Percentiles rank a stretch among this genome's conserved stretches.
phyloP scores from a whole-genome alignment of 2,888 invertebrate genomes.

The Lamproptera curius region DNA sequence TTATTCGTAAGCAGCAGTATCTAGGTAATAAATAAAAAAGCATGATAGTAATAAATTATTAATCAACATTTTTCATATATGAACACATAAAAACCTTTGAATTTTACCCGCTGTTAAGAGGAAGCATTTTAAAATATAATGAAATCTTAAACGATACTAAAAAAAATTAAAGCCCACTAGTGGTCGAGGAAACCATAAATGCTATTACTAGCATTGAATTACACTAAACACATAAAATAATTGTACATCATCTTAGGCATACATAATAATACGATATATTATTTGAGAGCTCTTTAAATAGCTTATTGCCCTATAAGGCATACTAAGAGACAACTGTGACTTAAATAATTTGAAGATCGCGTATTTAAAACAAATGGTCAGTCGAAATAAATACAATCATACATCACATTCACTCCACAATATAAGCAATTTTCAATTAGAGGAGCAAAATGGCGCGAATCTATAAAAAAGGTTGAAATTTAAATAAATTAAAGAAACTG shows the following conservation, averaged over 20 bases:
- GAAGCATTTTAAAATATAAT: too few relatives aligned
- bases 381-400: conserved; percentile 54
- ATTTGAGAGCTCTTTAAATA: conserved; percentile 34
- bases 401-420: conserved; percentile 46
- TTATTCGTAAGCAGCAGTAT: neutral
- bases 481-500: too few relatives aligned
- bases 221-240: conserved; percentile 29
- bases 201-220: conserved; percentile 28
- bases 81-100: too few relatives aligned
- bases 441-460: neutral
- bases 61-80: too few relatives aligned
- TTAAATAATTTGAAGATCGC: conserved; percentile 34
- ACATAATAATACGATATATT: conserved; percentile 28
- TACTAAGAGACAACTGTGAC: conserved; percentile 35
- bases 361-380: conserved; percentile 39
- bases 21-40: conserved; percentile 7
- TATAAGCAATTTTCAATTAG: conserved; percentile 40
- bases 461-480: too few relatives aligned
- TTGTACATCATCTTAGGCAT: conserved; percentile 40
- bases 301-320: conserved; percentile 39
- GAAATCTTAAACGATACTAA: conserved; percentile 48
- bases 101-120: too few relatives aligned
- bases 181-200: conserved; percentile 36
- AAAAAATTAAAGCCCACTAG: conserved; percentile 63
- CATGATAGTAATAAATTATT: conserved; percentile 29